Base-by-base conservation (phyloP, 2,113 vertebrate species). In the Anseranas semipalmata region DNA sequence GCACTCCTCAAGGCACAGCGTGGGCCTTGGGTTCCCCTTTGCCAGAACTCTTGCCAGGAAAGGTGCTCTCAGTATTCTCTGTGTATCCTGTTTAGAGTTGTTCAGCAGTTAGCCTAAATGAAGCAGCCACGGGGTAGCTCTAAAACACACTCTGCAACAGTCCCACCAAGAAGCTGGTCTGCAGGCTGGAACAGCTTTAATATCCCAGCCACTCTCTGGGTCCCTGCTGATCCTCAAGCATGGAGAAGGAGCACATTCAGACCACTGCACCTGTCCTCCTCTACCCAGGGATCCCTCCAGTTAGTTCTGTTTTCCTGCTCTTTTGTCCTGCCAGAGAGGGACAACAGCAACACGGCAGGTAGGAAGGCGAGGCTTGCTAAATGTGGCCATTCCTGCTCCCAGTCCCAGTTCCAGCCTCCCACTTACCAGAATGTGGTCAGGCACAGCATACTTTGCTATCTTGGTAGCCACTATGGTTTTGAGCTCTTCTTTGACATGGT, bases 381-480 rank as follows among this genome's bases (percentile, higher is more conserved):
- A 7, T 32, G 50, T 39, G 28, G 35, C n/a, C 35, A 8, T 41
- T 79, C 48, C 58, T 66, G 10, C 15, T 70, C 35, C 41, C 66
- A n/a, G n/a, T 39, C 30, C 30, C 73, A 39, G 37, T 89, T 83
- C 70, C 13, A 50, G 39, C 55, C 66, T 71, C 60, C 28, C 75
- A 93, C 98, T 98, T 93, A 99, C 99, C 98, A 99, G 91, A 78
- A 99, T 98, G 83, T 99, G 98, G 39, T 99, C 99, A 4, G 99
- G 99, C 59, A 99, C 97, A 2, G 99, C 99, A 2, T 99, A 99
- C 82, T 99, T 99, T 89, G 99, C 99, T 17, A 99, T 99, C 93
- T 98, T 99, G 37, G 96, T 97, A 68, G 98, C 97, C 68, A 99
- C 98, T 18, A 98, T 96, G 2, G 66, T 66, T 96, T 93, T 98